Evolutionary conservation across 2,113 vertebrate species (phyloP), one percentile per base, ranked within the genome.

Genomic region (Chaetodon trifascialis): DNA sequence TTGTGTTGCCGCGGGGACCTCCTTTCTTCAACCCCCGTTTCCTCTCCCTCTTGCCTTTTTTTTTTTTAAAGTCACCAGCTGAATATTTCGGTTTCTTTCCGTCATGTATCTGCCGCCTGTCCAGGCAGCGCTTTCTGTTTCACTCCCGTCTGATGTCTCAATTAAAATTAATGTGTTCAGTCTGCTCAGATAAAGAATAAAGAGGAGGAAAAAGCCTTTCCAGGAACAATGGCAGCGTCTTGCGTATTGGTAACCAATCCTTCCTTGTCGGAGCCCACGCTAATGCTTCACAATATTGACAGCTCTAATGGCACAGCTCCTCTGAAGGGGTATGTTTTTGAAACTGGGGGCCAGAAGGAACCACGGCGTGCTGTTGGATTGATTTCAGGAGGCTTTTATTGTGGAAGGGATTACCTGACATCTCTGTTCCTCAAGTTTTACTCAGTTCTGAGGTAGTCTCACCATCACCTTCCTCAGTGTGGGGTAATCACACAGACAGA

Each of bases 151-250:
- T 92, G 91, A 89, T 92, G 87, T 91, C 89, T 92, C 89, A 93
- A 90, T 94, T 93, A 89, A 89, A 89, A 90, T 91, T 68, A 91
- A 93, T 92, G 88, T 82, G 85, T 90, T 91, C 89, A 77, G 90
- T 71, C 88, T 88, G 87, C 83, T 85, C 60, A 79, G 88, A 91
- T 90, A 86, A 88, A 90, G 89, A 89, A 86, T 82, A 90, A 84
- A 85, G 87, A 80, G 62, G 64, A 76, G 59, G 72, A 86, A 86
- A 81, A 79, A 72, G 60, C 58, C 74, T 88, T 87, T 86, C 76
- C 81, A 81, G 70, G 88, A 93, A 92, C 89, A 91, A 92, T 88
- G 83, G 87, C 77, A 70, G 83, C 80, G 73, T 60, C 78, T 78
- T 69, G 75, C 73, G 14, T 82, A 80, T 89, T 82, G 83, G 80